Conservation (phyloP, 2,113 vertebrate genomes). For the Procavia capensis region DNA sequence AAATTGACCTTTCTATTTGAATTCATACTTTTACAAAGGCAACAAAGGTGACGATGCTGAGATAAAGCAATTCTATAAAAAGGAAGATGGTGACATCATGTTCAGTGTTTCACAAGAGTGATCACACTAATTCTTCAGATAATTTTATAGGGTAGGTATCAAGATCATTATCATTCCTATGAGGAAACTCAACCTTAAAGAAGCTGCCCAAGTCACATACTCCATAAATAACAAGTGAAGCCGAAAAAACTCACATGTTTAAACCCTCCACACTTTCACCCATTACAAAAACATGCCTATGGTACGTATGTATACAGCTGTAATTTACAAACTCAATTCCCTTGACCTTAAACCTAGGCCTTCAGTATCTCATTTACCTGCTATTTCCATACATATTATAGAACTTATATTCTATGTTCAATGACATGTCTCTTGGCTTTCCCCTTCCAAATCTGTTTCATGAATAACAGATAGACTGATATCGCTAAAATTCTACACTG, state of each 20-base stretch:
- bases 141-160: background rate
- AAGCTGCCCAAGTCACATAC: background rate
- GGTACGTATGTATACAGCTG: background rate
- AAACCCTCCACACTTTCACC: background rate
- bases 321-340: background rate
- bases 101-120: background rate
- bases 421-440: background rate
- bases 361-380: background rate
- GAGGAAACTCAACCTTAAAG: background rate
- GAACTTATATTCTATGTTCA: background rate
- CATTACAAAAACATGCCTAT: background rate
- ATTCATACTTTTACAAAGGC: background rate
- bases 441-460: background rate
- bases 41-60: background rate
- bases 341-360: background rate
- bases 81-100: background rate
- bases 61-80: constrained; percentile 35
- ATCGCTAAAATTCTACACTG: background rate
- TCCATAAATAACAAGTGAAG: background rate
- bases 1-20: background rate
- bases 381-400: background rate
- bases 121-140: constrained; percentile 1
- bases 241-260: background rate
- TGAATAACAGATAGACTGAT: background rate
- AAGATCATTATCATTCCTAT: background rate